phyloP scores from a whole-genome alignment of 1,140 invertebrate genomes.

The Drosophila sproati region DNA sequence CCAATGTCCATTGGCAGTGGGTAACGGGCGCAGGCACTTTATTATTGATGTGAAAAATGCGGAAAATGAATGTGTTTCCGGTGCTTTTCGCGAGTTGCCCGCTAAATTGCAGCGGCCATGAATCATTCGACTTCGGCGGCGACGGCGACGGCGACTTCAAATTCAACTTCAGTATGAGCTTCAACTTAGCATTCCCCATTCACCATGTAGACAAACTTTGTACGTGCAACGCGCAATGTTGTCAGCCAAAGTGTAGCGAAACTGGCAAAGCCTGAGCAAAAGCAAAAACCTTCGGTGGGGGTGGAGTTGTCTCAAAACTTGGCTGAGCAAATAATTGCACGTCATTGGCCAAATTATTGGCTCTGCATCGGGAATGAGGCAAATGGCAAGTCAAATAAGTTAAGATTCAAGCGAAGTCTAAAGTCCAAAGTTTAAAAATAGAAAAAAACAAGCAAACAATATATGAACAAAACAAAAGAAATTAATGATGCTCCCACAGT shows the following conservation, averaged over 20 bases:
- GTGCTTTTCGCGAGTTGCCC: conserved; percentile 81
- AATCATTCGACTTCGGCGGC: conserved; percentile 64
- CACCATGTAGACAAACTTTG: conserved; percentile 71
- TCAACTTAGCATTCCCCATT: conserved; percentile 55
- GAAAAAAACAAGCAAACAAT: background rate
- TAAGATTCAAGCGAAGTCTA: conserved; percentile 4
- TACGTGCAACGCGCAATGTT: conserved; percentile 66
- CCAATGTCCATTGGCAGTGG: conserved; percentile 13
- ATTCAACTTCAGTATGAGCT: conserved; percentile 20
- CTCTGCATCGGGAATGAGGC: conserved; percentile 14
- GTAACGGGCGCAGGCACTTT: conserved; percentile 55
- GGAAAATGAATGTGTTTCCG: conserved; percentile 82
- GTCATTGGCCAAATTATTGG: conserved; percentile 79
- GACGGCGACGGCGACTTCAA: conserved; percentile 27
- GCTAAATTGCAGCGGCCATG: conserved; percentile 78
- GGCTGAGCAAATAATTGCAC: conserved; percentile 71
- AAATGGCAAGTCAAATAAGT: background rate
- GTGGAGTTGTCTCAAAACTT: conserved; percentile 52
- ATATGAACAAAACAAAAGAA: background rate
- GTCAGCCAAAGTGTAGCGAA: conserved; percentile 17
- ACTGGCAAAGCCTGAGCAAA: background rate
- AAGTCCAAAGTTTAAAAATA: background rate
- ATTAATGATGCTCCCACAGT: background rate
- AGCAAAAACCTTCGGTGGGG: background rate
- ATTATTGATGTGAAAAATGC: conserved; percentile 83